Percentiles rank a stretch among this genome's conserved stretches.
Evolutionary conservation across 1,140 invertebrate species (phyloP).

Genomic region (Rhagoletis pomonella): DNA sequence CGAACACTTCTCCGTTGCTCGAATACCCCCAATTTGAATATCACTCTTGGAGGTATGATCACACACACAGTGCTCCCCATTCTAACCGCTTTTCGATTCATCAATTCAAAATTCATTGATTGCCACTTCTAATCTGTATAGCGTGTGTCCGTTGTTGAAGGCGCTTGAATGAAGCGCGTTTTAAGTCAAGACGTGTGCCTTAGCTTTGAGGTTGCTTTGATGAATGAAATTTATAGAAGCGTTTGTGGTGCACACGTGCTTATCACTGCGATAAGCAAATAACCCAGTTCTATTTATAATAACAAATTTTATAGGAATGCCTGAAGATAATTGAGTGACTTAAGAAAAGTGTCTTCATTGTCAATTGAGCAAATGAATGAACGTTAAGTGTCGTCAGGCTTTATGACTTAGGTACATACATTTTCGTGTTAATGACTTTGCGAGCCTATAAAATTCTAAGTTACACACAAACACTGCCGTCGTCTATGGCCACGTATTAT

Average conservation of each 20-base stretch:
- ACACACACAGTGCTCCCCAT: background rate
- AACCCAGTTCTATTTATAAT: too few species aligned
- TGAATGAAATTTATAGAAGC: background rate
- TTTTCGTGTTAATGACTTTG: background rate
- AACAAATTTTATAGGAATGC: too few species aligned
- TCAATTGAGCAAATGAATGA: background rate
- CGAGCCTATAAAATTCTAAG: too few species aligned
- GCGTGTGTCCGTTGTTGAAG: conserved; percentile 12
- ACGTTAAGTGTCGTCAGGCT: conserved; percentile 1
- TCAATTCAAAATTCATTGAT: background rate
- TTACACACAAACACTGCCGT: too few species aligned
- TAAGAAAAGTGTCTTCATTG: background rate
- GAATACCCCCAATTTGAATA: background rate
- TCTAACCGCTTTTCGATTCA: background rate
- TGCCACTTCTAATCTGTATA: conserved; percentile 16
- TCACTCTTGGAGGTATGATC: background rate
- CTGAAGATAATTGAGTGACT: too few species aligned
- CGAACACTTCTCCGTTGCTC: background rate
- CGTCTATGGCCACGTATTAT: too few species aligned
- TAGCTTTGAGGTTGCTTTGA: background rate
- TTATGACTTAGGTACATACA: background rate
- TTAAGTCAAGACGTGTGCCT: background rate
- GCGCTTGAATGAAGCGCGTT: background rate
- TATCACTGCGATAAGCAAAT: conserved; percentile 16
- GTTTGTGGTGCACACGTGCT: conserved; percentile 11